Evolutionary conservation across 1,140 invertebrate genomes (phyloP).

Genomic region (Ceratitis capitata): DNA sequence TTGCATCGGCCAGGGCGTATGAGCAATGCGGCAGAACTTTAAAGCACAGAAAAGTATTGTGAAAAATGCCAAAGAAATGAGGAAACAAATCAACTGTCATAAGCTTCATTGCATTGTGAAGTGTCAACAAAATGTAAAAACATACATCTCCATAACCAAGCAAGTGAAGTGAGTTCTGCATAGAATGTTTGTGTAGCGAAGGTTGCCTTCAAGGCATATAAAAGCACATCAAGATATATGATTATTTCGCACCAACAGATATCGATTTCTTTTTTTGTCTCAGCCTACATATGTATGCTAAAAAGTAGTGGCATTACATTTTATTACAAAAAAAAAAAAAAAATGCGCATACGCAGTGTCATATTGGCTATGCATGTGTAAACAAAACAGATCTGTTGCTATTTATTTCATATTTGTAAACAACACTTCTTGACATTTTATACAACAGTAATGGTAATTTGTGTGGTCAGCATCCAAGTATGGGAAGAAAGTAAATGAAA

Average conservation of each 20-base stretch:
- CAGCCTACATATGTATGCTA: not conserved
- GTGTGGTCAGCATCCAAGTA: no score
- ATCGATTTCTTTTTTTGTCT: not conserved
- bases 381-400: not conserved
- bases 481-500: no score
- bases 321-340: not conserved
- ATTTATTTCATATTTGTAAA: not conserved
- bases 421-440: no score
- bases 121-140: conserved; percentile 43
- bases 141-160: not conserved
- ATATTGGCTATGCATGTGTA: not conserved
- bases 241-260: not conserved
- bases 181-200: not conserved
- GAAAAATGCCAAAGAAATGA: conserved; percentile 9
- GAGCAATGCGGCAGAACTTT: not conserved
- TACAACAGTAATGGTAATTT: no score
- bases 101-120: conserved; percentile 44
- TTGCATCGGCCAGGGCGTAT: not conserved
- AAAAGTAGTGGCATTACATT: not conserved
- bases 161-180: not conserved
- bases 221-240: not conserved
- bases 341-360: not conserved
- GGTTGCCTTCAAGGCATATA: not conserved
- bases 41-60: not conserved
- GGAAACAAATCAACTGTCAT: conserved; percentile 43